Conservation (phyloP, 2,113 vertebrate genomes). For the Canis aureus region DNA sequence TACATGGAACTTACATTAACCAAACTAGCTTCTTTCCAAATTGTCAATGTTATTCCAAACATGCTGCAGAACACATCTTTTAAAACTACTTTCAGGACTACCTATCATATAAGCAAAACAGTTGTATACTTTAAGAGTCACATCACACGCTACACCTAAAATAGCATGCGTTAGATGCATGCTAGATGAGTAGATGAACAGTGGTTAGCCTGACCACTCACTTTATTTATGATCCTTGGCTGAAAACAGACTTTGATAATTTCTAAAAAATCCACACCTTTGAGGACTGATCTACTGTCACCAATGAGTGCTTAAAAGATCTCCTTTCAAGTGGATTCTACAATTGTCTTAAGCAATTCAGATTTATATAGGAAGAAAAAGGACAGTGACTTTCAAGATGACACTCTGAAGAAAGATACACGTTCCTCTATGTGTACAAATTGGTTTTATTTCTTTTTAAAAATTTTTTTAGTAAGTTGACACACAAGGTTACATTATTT, state of each 20-base stretch:
- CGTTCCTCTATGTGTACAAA: neutral
- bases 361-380: neutral
- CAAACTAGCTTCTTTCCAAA: neutral
- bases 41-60: neutral
- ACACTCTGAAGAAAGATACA: neutral
- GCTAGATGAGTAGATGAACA: too few species aligned
- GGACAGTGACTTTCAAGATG: neutral
- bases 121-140: neutral
- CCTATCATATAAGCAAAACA: neutral
- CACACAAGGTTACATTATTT: neutral
- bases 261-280: conserved; percentile 16
- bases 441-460: neutral
- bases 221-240: neutral
- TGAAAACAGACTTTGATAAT: conserved; percentile 35
- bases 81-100: conserved; percentile 1
- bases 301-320: neutral
- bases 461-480: neutral
- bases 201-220: neutral
- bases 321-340: neutral
- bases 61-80: neutral
- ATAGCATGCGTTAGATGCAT: neutral
- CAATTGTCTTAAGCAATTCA: conserved; percentile 38
- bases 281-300: conserved; percentile 39
- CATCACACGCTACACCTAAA: neutral
- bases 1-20: neutral